Conservation (phyloP, 2,888 invertebrate species). For the Epicampocera succincta region DNA sequence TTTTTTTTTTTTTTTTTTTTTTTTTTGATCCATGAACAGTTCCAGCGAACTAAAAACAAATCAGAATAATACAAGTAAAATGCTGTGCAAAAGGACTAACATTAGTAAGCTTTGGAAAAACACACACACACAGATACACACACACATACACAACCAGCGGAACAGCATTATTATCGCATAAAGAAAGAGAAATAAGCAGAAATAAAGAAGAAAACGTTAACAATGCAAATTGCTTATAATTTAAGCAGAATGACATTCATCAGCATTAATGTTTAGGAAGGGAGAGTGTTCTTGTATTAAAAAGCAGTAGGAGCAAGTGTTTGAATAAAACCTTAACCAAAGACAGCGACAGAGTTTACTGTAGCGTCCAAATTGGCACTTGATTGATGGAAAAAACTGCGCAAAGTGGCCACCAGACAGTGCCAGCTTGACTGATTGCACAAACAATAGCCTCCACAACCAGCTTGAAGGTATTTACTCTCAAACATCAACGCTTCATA, state of each 20-base stretch:
- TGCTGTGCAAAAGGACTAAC: constrained; percentile 41
- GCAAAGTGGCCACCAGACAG: too few relatives aligned
- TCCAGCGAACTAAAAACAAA: background rate
- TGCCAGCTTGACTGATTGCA: too few relatives aligned
- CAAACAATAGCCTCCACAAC: too few relatives aligned
- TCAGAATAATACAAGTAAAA: constrained; percentile 32
- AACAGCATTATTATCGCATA: constrained; percentile 22
- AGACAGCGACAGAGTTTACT: constrained; percentile 11
- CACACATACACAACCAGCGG: background rate
- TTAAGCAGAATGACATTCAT: constrained; percentile 74
- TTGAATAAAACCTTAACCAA: constrained; percentile 37
- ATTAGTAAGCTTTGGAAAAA: constrained; percentile 16
- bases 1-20: too few relatives aligned
- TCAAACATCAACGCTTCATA: too few relatives aligned
- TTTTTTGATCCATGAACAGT: too few relatives aligned
- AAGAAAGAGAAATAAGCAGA: constrained; percentile 15
- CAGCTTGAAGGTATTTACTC: too few relatives aligned
- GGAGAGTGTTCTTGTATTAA: constrained; percentile 36
- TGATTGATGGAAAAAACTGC: background rate
- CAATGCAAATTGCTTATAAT: constrained; percentile 79
- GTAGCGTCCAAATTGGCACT: constrained; percentile 10
- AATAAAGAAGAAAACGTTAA: constrained; percentile 43
- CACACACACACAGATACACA: background rate
- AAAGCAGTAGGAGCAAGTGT: constrained; percentile 42
- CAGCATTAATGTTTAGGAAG: constrained; percentile 65